Evolutionary conservation across 2,888 invertebrate genomes (phyloP), one percentile per base, ranked within the genome.

Genomic region (Rhingia campestris): DNA sequence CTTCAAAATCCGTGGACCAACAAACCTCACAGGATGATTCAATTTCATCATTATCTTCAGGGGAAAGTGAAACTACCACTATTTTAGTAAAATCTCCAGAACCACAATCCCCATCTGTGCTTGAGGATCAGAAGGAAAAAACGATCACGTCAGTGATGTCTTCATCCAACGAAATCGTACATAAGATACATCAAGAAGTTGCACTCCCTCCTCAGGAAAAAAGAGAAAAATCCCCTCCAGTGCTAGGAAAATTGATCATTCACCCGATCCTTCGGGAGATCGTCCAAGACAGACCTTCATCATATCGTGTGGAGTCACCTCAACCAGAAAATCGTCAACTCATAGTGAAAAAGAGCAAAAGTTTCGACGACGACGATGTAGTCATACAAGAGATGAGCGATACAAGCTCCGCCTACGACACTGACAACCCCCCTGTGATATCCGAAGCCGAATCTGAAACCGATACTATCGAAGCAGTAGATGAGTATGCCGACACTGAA

Each of bases 361-460:
- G 81, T 12, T 70, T 85, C 12, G 85, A 85, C 14, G 81, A 81
- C 12, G 67, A 85, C 9, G 85, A 85, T 5, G 30, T 81, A 0
- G 63, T 85, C 3, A 91, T 92, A 33, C 91, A 91, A 64, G 92
- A 92, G 72, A 86, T 91, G 35, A 90, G 91, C 76, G 91, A 91
- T 63, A 89, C 88, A 49, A 90, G 90, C 35, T 90, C 89, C 4
- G 74, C 86, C 4, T 89, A 92, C 47, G 89, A 91, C 66, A 91
- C 92, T 69, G 92, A 93, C 72, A 92, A 91, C 87, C 92, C 92
- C 87, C 92, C 93, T 9, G 89, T 95, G 33, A 92, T 95, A 10
- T 93, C 93, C 45, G 95, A 95, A 89, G 94, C 93, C 32, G 93
- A 94, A 51, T 95, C 95, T 88, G 94, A 93, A 30, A 86, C 88